Evolutionary conservation across 2,888 invertebrate genomes (phyloP).

Genomic region (Selenia dentaria): DNA sequence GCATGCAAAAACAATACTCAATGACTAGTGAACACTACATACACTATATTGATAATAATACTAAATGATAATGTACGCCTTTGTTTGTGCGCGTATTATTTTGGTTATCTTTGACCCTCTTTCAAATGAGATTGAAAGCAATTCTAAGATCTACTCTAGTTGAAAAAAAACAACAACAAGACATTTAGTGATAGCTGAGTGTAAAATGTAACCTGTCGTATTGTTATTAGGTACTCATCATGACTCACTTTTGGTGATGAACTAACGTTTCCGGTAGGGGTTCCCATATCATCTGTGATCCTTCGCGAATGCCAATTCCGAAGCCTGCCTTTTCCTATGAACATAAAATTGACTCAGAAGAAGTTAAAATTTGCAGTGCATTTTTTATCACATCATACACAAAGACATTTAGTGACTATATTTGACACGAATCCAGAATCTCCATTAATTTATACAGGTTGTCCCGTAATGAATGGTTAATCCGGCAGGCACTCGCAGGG

Average conservation of each 20-base stretch:
- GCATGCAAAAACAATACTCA: slow-evolving; percentile 80
- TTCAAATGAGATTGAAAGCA: slow-evolving; percentile 2
- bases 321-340: slow-evolving; percentile 89
- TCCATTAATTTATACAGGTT: too few species aligned
- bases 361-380: too few species aligned
- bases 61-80: too few species aligned
- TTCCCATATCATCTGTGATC: slow-evolving; percentile 87
- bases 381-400: too few species aligned
- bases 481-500: too few species aligned
- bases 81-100: too few species aligned
- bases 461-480: too few species aligned
- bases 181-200: neutral
- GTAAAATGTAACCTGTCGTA: neutral
- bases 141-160: slow-evolving; percentile 2
- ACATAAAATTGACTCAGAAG: neutral
- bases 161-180: neutral
- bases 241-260: slow-evolving; percentile 56
- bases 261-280: slow-evolving; percentile 68
- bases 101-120: neutral
- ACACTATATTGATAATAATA: too few species aligned
- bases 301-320: slow-evolving; percentile 87
- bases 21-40: slow-evolving; percentile 54
- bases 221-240: neutral
- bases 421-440: too few species aligned
- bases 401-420: too few species aligned